Base-by-base conservation (phyloP, 30 jellyfish, hydroid and myxozoan genomes). In the Hydra vulgaris region DNA sequence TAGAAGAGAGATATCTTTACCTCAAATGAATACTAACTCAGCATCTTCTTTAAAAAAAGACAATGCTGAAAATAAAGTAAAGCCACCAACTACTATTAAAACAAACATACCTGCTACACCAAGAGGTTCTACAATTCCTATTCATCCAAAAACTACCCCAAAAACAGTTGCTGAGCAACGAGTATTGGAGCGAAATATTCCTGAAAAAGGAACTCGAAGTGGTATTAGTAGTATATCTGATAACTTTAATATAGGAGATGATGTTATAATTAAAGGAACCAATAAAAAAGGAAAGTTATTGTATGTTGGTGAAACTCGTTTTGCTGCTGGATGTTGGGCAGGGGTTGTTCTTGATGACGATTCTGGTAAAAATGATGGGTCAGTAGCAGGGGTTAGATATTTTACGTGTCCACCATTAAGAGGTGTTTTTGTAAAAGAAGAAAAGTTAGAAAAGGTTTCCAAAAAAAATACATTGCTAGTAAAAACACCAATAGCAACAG, bases 271-370 rank as follows among this genome's bases (percentile, higher is more conserved):
- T 23, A 26, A 84, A 17, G 96, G 95, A 26, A 80, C 96, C 8
- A 76, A 71, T 26, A 92, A 92, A 72, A 92, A 83, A 53, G 98
- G 98, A 22, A 92, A 83, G 25, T 85, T 92, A 19, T 93, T 83
- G 73, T 92, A 82, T 81, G 78, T 87, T 81, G 98, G 98, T 21
- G 98, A 92, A 78, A 92, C 98, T 17, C 78, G 90, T 22, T 92
- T 92, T 87, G 96, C 98, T 24, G 86, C 86, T 73, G 97, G 97
- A 54, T 78, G 55, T 26, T 92, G 98, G 98, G 95, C 96, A 15
- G 98, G 98, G 26, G 94, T 92, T 67, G 96, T 87, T 0, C 88
- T 92, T 19, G 98, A 92, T 61, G 95, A 89, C n/a, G 78, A 95
- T 27, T 84, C 94, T 54, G 98, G 98, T 0, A 92, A 92, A 74